A percentile compares a stretch with the other conserved stretches of the same genome.
Evolutionary conservation across 1,140 invertebrate species (phyloP).

Genomic region (Metaphire vulgaris): DNA sequence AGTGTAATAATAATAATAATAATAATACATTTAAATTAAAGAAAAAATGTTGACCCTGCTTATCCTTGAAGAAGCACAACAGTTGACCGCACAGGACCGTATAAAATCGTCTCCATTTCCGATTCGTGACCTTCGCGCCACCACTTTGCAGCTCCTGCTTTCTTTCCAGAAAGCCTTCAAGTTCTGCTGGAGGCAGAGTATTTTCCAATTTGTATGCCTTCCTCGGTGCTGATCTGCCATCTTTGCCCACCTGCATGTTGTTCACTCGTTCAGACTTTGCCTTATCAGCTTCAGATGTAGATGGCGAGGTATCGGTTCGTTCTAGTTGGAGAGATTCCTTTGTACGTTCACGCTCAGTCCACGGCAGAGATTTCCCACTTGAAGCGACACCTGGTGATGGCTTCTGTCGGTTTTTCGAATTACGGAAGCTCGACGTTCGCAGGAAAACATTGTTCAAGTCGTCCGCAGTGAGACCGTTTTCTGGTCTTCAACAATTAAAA

Average conservation of each 20-base stretch:
- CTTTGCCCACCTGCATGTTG: no score
- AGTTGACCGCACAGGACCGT: constrained; percentile 92
- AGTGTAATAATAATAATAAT: no score
- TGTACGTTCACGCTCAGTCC: no score
- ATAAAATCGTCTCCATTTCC: constrained; percentile 92
- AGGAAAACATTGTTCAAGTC: constrained; percentile 12
- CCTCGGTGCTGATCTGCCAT: constrained; percentile 55
- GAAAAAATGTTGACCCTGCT: constrained; percentile 73
- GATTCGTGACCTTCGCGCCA: constrained; percentile 83
- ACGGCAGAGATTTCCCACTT: constrained; percentile 24
- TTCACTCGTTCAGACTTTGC: no score
- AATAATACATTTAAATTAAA: no score
- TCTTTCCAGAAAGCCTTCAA: constrained; percentile 82
- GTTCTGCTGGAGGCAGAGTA: constrained; percentile 75
- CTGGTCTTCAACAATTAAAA: not conserved
- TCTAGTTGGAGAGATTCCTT: no score
- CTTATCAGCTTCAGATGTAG: constrained; percentile 1
- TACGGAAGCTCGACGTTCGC: constrained; percentile 32
- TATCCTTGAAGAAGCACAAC: constrained; percentile 95
- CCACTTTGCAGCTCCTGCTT: constrained; percentile 89
- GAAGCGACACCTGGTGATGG: constrained; percentile 31
- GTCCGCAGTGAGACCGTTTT: not conserved
- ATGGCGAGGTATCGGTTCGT: no score
- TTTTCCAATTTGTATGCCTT: not conserved
- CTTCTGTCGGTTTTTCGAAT: constrained; percentile 25